Conservation (phyloP, 2,888 invertebrate genomes). For the Coecobrya sp. region DNA sequence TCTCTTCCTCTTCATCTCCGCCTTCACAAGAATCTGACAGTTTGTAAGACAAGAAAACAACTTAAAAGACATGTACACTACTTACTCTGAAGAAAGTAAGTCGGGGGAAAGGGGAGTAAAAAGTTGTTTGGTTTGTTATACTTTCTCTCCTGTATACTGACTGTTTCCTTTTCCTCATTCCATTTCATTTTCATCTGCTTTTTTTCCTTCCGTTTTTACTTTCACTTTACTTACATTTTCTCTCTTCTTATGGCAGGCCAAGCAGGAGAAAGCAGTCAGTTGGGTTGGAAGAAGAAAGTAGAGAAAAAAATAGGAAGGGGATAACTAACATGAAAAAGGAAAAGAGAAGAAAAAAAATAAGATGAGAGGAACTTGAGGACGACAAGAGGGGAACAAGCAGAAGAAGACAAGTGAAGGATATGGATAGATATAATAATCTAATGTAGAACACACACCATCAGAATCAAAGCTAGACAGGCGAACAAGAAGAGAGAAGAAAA, state of each 20-base stretch:
- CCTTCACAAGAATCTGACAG: conserved; percentile 76
- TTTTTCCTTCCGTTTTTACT: conserved; percentile 54
- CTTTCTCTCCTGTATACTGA: background rate
- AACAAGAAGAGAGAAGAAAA: conserved; percentile 48
- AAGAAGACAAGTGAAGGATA: conserved; percentile 75
- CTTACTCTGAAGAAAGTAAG: conserved; percentile 54
- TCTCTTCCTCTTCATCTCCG: conserved; percentile 69
- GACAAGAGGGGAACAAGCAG: conserved; percentile 55
- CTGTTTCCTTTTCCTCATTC: conserved; percentile 71
- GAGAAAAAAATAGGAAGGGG: conserved; percentile 43
- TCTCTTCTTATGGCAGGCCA: background rate
- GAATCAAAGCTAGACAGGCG: conserved; percentile 77
- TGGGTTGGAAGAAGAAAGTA: background rate
- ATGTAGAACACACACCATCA: conserved; percentile 61
- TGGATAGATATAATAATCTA: conserved; percentile 76
- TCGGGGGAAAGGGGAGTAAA: conserved; percentile 33
- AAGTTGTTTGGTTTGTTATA: conserved; percentile 60
- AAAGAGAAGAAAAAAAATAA: background rate
- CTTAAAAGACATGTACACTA: conserved; percentile 72
- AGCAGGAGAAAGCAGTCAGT: too few relatives aligned
- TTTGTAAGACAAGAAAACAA: conserved; percentile 77
- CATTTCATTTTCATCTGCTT: conserved; percentile 71
- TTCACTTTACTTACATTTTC: conserved; percentile 46
- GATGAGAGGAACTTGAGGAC: conserved; percentile 68
- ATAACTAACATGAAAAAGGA: conserved; percentile 34